These are phyloP conservation scores for Opisthocomus hoazin DNA, from an alignment of 2,113 vertebrate species.

Conservation along the genomic window DNA sequence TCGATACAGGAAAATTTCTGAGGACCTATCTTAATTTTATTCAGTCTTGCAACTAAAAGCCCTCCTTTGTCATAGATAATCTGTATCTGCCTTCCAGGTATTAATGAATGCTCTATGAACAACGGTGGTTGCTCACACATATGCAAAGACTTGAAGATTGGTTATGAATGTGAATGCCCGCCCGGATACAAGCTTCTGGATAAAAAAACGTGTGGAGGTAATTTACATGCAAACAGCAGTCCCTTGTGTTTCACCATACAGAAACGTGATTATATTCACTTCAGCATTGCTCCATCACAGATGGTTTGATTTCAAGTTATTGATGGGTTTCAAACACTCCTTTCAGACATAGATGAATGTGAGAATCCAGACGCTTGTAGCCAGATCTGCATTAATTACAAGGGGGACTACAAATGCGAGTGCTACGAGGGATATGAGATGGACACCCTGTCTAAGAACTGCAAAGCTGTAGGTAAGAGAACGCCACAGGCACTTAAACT, in stretches of 20 bases:
- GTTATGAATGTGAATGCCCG: conserved; percentile 92
- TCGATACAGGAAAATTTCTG: neutral
- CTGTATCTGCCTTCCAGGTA: conserved; percentile 59
- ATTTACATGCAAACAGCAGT: conserved; percentile 58
- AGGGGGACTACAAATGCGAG: conserved; percentile 97
- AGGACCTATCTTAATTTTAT: neutral
- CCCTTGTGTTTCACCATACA: conserved; percentile 46
- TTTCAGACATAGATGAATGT: conserved; percentile 95
- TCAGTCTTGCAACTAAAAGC: neutral
- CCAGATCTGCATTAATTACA: conserved; percentile 98
- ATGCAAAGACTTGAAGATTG: conserved; percentile 89
- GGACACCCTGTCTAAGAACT: conserved; percentile 92
- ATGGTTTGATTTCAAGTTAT: conserved; percentile 59
- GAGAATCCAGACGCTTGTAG: conserved; percentile 94
- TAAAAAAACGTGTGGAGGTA: conserved; percentile 97
- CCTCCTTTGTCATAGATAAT: neutral
- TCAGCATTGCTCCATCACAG: conserved; percentile 48
- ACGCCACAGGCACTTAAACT: neutral
- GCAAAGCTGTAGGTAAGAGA: conserved; percentile 94
- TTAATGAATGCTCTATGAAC: conserved; percentile 83
- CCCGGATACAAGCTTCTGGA: conserved; percentile 92
- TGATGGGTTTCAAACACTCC: conserved; percentile 62
- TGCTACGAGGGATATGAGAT: conserved; percentile 96
- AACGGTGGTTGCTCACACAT: conserved; percentile 97
- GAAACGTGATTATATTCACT: conserved; percentile 43